Evolutionary conservation across 2,797 vertebrate genomes (phyloP).

Genomic region (Oophaga sylvatica): DNA sequence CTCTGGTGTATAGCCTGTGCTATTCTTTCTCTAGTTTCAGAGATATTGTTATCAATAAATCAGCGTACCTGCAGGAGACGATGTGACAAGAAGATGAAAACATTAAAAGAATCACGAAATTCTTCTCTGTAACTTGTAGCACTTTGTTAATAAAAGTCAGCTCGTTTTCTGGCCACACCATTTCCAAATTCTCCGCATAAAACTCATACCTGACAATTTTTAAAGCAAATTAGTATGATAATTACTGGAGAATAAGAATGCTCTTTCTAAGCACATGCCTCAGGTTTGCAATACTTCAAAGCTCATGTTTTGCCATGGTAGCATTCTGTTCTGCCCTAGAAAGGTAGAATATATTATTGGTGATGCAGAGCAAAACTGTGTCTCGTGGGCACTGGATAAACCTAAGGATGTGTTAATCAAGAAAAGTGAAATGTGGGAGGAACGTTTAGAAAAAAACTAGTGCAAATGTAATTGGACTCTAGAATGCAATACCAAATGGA

Average conservation of each 20-base stretch:
- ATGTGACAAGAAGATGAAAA: conserved; percentile 49
- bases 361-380: neutral
- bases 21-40: conserved; percentile 30
- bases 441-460: neutral
- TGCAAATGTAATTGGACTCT: neutral
- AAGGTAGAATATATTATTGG: neutral
- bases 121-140: conserved; percentile 15
- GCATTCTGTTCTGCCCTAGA: neutral
- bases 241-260: conserved; percentile 6
- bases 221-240: conserved; percentile 17
- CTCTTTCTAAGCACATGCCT: conserved; percentile 4
- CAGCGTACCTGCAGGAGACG: conserved; percentile 43
- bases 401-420: neutral
- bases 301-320: neutral
- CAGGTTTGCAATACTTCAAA: neutral
- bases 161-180: neutral
- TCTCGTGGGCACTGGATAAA: neutral
- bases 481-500: too few species aligned
- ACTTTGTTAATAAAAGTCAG: conserved; percentile 13
- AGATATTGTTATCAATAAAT: conserved; percentile 60
- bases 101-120: conserved; percentile 29
- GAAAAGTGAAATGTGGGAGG: neutral
- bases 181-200: neutral
- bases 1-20: conserved; percentile 36
- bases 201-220: neutral